These are phyloP conservation scores for Cheilosia scutellata DNA, from an alignment of 2,888 invertebrate species.

Conservation along the genomic window DNA sequence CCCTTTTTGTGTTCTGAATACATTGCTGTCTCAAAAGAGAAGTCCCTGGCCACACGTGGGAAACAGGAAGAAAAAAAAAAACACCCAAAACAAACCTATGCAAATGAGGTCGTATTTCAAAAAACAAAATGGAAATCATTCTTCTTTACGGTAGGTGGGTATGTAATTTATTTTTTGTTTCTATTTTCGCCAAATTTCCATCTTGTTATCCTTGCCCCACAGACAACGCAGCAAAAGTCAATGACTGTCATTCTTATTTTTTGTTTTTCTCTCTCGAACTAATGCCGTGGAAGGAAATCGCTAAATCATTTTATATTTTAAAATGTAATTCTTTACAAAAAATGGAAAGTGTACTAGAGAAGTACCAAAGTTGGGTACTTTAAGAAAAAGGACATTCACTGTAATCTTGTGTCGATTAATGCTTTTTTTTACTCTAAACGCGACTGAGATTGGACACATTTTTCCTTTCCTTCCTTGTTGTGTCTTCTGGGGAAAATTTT, in stretches of 20 bases:
- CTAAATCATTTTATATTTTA: constrained; percentile 45
- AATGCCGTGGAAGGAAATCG: constrained; percentile 46
- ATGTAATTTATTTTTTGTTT: not conserved
- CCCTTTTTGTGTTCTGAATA: constrained; percentile 42
- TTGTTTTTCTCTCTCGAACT: not conserved
- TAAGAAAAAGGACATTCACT: constrained; percentile 65
- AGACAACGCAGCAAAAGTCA: constrained; percentile 8
- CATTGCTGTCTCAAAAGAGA: constrained; percentile 24
- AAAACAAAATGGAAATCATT: constrained; percentile 11
- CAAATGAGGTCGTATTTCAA: constrained; percentile 27
- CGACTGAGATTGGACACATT: not conserved
- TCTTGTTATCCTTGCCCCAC: not conserved
- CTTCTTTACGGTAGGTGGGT: not conserved
- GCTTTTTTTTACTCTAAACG: constrained; percentile 6
- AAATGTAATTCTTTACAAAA: constrained; percentile 43
- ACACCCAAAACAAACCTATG: constrained; percentile 1
- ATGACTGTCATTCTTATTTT: constrained; percentile 33
- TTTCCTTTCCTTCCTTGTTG: constrained; percentile 19
- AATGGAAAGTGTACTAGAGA: constrained; percentile 16
- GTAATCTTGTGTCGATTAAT: constrained; percentile 67
- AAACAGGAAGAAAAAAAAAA: constrained; percentile 3
- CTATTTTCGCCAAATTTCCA: not conserved
- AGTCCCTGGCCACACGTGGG: constrained; percentile 2
- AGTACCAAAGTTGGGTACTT: constrained; percentile 11
- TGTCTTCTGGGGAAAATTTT: not conserved